Conservation (phyloP, 2,797 vertebrate genomes). For the Octomys mimax region DNA sequence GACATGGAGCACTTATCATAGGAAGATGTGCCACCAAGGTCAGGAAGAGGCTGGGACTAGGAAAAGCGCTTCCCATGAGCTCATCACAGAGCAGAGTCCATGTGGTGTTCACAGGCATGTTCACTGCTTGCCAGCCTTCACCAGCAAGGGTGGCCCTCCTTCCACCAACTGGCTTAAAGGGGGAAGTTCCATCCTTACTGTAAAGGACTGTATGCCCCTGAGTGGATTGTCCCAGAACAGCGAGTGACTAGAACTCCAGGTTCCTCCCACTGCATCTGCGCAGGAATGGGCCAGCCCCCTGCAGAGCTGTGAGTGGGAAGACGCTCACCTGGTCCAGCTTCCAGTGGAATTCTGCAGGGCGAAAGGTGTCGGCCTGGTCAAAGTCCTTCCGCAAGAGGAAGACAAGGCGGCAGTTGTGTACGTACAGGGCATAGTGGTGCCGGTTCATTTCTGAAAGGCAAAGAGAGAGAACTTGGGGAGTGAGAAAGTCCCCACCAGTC, state of each 20-base stretch:
- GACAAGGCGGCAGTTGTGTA: conserved; percentile 98
- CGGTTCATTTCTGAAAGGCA: conserved; percentile 96
- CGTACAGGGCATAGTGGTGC: conserved; percentile 97
- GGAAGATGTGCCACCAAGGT: background rate
- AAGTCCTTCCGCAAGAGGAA: conserved; percentile 97
- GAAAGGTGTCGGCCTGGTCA: conserved; percentile 96
- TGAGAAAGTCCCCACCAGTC: background rate
- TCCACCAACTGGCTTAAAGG: background rate
- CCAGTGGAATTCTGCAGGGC: conserved; percentile 99
- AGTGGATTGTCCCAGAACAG: background rate
- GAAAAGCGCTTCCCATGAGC: background rate
- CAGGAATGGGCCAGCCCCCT: background rate
- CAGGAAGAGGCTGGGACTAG: background rate
- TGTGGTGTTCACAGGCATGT: fast-evolving
- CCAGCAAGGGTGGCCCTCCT: background rate
- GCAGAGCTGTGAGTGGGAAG: fast-evolving
- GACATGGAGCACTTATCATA: background rate
- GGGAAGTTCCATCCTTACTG: background rate
- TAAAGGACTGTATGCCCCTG: background rate
- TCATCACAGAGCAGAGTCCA: background rate
- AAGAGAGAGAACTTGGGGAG: background rate
- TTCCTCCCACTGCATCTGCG: too few species aligned
- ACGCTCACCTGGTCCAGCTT: conserved; percentile 96
- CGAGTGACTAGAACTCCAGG: background rate
- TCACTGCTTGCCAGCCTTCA: background rate